Conservation (phyloP, 2,797 vertebrate genomes). For the Otolemur crassicaudatus region DNA sequence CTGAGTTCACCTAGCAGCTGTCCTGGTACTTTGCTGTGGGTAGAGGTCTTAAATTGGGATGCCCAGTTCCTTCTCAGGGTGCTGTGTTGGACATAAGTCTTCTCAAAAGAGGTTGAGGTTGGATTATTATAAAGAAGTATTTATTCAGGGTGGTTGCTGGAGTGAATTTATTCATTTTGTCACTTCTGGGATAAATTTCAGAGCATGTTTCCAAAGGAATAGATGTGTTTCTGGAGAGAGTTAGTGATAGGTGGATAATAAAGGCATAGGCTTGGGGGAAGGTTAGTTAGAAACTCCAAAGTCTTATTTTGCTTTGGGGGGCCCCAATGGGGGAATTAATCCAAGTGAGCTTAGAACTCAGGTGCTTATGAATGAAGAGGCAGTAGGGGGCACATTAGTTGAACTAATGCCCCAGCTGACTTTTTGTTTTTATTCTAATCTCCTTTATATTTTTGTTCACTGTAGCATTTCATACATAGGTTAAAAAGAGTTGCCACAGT, state of each 20-base stretch:
- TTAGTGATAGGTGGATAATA: background rate
- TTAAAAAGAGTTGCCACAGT: background rate
- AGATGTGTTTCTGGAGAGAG: background rate
- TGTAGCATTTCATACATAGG: background rate
- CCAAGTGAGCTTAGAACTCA: background rate
- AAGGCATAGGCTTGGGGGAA: background rate
- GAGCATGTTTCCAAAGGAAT: background rate
- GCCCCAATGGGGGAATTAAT: background rate
- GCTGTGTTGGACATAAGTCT: background rate
- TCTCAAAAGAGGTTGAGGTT: background rate
- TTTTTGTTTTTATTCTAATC: background rate
- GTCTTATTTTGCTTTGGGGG: background rate
- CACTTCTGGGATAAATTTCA: constrained; percentile 5
- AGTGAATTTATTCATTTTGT: background rate
- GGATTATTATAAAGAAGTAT: background rate
- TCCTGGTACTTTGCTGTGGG: background rate
- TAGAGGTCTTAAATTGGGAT: background rate
- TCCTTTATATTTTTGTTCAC: background rate
- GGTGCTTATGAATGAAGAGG: background rate
- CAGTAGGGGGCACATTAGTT: background rate
- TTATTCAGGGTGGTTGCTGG: background rate
- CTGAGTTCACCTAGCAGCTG: background rate
- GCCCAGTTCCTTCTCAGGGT: background rate
- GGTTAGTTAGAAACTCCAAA: background rate
- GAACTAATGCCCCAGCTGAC: background rate